Evolutionary conservation across 2,113 vertebrate species (phyloP).

Genomic region (Poecile atricapillus): DNA sequence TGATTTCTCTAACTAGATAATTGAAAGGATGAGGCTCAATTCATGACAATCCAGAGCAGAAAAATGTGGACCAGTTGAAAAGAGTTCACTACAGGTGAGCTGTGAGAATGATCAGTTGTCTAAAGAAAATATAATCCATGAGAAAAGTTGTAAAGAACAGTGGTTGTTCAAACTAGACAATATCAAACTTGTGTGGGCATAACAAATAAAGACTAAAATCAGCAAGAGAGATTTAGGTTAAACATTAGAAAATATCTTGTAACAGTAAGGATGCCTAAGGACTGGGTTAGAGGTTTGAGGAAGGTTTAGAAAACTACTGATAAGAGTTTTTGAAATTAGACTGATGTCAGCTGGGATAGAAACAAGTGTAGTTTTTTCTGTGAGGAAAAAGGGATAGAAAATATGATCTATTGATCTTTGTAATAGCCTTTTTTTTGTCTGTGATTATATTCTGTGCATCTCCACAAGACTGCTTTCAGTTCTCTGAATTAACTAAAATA

Average conservation of each 20-base stretch:
- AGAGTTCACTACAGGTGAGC: not conserved
- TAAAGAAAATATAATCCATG: not conserved
- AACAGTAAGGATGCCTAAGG: not conserved
- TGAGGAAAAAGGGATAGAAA: not conserved
- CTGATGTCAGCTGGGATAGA: not conserved
- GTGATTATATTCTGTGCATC: not conserved
- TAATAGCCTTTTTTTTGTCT: not conserved
- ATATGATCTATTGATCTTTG: not conserved
- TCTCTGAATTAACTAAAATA: not conserved
- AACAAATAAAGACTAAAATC: slow-evolving; percentile 23
- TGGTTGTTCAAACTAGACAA: not conserved
- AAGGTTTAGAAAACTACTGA: not conserved
- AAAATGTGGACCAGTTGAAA: not conserved
- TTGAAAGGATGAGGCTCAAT: slow-evolving; percentile 2
- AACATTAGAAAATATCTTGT: not conserved
- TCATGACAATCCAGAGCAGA: not conserved
- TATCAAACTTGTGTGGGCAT: not conserved
- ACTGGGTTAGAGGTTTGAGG: not conserved
- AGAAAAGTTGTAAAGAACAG: not conserved
- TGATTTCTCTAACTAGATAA: slow-evolving; percentile 18
- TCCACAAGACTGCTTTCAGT: not conserved
- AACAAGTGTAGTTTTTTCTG: not conserved
- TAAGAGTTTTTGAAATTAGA: not conserved
- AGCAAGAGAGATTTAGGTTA: not conserved
- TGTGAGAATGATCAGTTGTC: not conserved